phyloP scores from a whole-genome alignment of 2,113 vertebrate species.

The Paradoxurus hermaphroditus region DNA sequence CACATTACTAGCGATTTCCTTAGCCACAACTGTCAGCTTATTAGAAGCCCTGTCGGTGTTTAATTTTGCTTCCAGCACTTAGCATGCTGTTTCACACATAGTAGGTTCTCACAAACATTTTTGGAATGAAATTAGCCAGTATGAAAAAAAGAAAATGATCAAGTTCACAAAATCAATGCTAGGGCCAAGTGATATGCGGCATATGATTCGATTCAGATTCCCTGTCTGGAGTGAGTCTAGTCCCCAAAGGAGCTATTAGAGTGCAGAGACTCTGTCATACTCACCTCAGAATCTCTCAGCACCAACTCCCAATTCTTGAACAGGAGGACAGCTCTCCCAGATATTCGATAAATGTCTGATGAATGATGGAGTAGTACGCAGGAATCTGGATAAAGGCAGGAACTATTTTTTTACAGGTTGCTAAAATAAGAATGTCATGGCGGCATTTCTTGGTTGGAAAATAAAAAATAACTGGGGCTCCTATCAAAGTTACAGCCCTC shows the following conservation, averaged over 20 bases:
- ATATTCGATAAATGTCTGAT: not conserved
- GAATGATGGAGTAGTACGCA: not conserved
- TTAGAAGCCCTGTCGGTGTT: not conserved
- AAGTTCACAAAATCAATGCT: not conserved
- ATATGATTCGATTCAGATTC: not conserved
- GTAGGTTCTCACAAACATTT: not conserved
- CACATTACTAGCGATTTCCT: not conserved
- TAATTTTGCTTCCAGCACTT: not conserved
- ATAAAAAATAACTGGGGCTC: not conserved
- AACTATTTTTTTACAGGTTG: not conserved
- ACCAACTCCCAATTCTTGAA: not conserved
- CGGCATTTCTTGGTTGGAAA: not conserved
- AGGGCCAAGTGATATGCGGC: not conserved
- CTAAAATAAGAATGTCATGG: not conserved
- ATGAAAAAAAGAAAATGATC: not conserved
- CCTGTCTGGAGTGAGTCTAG: not conserved
- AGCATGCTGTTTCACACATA: not conserved
- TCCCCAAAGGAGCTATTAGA: not conserved
- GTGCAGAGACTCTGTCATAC: not conserved
- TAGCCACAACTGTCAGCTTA: not conserved
- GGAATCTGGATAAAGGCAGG: not conserved
- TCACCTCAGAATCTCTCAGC: not conserved
- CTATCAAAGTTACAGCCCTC: not conserved
- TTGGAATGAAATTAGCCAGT: not conserved
- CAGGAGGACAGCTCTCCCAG: not conserved